These are phyloP conservation scores for Dolichomitus sp. DNA, from an alignment of 2,888 invertebrate species.

Conservation along the genomic window DNA sequence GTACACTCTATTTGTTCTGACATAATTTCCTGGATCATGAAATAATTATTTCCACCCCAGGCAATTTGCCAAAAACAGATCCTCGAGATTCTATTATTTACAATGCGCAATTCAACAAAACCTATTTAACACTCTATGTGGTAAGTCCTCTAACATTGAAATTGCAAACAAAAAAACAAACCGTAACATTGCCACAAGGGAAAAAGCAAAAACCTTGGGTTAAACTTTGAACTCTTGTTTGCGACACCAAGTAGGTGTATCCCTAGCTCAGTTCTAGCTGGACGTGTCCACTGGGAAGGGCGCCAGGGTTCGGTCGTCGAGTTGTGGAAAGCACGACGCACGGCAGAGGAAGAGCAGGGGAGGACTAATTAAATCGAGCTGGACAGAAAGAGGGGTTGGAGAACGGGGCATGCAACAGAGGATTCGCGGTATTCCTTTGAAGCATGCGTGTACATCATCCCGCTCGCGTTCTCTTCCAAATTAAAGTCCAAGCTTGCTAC, in stretches of 20 bases:
- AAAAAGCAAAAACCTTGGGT: neutral
- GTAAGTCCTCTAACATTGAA: neutral
- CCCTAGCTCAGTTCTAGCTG: conserved; percentile 13
- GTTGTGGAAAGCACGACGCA: conserved; percentile 21
- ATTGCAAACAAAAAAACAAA: neutral
- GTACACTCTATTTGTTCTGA: too few species aligned
- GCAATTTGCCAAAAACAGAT: too few species aligned
- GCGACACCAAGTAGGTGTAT: neutral
- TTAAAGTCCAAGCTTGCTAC: conserved; percentile 72
- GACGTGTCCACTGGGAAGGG: neutral
- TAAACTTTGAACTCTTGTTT: conserved; percentile 26
- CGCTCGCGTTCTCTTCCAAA: conserved; percentile 73
- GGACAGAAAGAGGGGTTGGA: conserved; percentile 42
- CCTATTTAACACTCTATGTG: neutral
- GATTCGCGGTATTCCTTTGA: conserved; percentile 76
- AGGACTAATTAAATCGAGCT: conserved; percentile 77
- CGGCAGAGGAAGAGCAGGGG: conserved; percentile 55
- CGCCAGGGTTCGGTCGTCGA: conserved; percentile 17
- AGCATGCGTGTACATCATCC: conserved; percentile 63
- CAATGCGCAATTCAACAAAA: too few species aligned
- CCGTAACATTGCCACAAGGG: neutral
- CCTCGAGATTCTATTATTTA: too few species aligned
- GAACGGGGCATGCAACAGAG: conserved; percentile 42
- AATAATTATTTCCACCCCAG: too few species aligned
- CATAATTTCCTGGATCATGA: too few species aligned